Conservation (phyloP, 1,140 invertebrate species). For the Saccostrea cuccullata region DNA sequence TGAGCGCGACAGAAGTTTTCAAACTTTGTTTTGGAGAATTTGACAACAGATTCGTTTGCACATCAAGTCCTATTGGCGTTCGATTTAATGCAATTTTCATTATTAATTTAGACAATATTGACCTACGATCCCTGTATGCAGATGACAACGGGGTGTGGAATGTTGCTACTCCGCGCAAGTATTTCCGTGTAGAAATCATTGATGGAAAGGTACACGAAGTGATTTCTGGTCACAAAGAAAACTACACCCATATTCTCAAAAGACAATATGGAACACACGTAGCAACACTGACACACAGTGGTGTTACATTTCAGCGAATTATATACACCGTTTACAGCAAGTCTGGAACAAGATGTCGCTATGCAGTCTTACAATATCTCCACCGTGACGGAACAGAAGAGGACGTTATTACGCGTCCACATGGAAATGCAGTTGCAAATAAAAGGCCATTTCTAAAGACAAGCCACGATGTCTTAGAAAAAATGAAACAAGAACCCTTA, state of each 20-base stretch:
- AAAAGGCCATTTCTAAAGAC: too few species aligned
- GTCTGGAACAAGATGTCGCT: background rate
- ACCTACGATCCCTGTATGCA: background rate
- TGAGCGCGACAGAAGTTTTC: too few species aligned
- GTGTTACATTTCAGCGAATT: constrained; percentile 5
- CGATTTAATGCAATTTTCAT: too few species aligned
- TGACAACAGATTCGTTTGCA: background rate
- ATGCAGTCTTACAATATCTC: constrained; percentile 38
- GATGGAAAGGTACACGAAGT: background rate
- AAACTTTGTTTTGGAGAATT: too few species aligned
- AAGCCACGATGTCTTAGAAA: too few species aligned
- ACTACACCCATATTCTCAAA: constrained; percentile 25
- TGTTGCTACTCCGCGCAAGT: background rate
- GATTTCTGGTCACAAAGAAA: background rate
- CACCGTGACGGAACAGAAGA: constrained; percentile 24
- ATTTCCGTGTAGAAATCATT: background rate
- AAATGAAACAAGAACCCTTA: too few species aligned
- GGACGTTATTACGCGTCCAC: constrained; percentile 23
- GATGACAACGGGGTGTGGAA: constrained; percentile 13
- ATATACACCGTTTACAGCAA: background rate
- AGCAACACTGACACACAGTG: background rate
- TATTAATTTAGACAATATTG: background rate
- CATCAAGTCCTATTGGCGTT: too few species aligned
- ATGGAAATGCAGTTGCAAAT: constrained; percentile 20
- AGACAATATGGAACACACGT: background rate